Evolutionary conservation across 2,888 invertebrate species (phyloP), one percentile per base, ranked within the genome.

Genomic region (Cancer borealis): DNA sequence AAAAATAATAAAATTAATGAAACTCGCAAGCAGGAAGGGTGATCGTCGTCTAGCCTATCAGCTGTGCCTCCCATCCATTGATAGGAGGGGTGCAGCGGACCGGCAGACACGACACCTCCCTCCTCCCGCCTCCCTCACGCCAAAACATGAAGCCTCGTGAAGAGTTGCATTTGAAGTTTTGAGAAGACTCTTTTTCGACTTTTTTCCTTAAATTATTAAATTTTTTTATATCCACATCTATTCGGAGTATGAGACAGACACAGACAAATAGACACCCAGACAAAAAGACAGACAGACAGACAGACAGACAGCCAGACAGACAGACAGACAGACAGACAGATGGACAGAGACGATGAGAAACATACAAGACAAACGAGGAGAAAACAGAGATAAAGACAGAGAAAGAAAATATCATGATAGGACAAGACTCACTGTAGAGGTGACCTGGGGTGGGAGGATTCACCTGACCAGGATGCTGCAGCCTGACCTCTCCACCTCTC

Each of bases 281-380:
- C 4, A 66, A 21, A 21, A 0, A 66, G 66, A 66, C 4, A 66
- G 66, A 66, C 17, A 66, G 66, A 66, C 17, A 21, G 21, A 66
- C 17, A 66, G 10, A 66, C 17, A 66, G 21, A 66, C 17, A 66
- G 21, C 3, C 4, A 66, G 21, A 66, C 39, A 39, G 39, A 90
- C 45, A 90, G 90, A 90, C 45, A 90, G 90, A 91, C 45, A 91
- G 91, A 91, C 45, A 91, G 91, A 91, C 45, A 91, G 91, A 91
- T 14, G 60, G 91, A 91, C 45, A 91, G 91, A 91, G 91, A 91
- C 45, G 54, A 60, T n/a, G 90, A 90, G 49, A 90, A 46, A 90
- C 66, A 66, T n/a, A n/a, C 4, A 21, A 39, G 0, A 66, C 12
- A 21, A 5, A 14, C 46, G 14, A 88, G n/a, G 79, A 26, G 79